These are phyloP conservation scores for Philaethria dido DNA, from an alignment of 2,888 invertebrate genomes.

Conservation along the genomic window DNA sequence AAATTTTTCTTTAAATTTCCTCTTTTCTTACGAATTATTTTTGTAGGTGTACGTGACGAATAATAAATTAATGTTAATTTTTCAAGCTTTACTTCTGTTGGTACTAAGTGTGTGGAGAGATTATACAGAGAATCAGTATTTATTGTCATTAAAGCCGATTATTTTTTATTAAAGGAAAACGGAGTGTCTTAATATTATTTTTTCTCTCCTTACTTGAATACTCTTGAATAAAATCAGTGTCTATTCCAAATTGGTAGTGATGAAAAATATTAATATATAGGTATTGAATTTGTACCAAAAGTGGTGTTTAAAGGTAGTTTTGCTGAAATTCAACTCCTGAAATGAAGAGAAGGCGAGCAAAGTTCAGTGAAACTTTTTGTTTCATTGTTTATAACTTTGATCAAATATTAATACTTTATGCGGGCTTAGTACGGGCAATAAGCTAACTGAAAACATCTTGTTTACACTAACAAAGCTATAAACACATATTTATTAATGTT, in stretches of 20 bases:
- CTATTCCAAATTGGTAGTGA: too few species aligned
- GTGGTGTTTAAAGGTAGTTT: not conserved
- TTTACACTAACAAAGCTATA: not conserved
- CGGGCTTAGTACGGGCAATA: not conserved
- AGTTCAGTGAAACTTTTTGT: not conserved
- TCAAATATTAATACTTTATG: not conserved
- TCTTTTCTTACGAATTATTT: not conserved
- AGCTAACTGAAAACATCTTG: not conserved
- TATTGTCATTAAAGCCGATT: not conserved
- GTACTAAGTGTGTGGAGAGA: not conserved
- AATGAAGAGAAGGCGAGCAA: not conserved
- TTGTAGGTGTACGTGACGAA: constrained; percentile 12
- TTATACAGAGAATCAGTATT: not conserved
- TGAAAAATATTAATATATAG: not conserved
- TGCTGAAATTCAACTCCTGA: not conserved
- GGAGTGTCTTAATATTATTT: too few species aligned
- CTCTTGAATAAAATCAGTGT: too few species aligned
- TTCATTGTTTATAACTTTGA: not conserved
- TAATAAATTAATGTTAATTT: constrained; percentile 12
- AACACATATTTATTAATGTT: constrained; percentile 28
- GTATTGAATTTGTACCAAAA: not conserved
- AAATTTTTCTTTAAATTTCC: not conserved
- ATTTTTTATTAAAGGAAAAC: too few species aligned
- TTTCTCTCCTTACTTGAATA: too few species aligned
- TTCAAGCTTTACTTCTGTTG: constrained; percentile 1